Base-by-base conservation (phyloP, 2,113 vertebrate species). In the Mystacornis crossleyi region DNA sequence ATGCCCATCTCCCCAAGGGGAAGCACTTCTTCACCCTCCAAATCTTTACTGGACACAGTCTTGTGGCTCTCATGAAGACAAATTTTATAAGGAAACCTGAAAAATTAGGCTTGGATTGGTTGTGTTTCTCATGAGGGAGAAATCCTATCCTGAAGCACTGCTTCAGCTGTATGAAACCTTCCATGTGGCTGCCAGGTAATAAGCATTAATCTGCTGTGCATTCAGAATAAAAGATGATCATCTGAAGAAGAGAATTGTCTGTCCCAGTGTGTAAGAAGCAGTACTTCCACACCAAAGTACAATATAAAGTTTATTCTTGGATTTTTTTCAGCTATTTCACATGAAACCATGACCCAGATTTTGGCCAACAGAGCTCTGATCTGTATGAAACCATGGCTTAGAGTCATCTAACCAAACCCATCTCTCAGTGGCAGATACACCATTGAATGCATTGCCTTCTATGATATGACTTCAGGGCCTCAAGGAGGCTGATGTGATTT, bases 361-460 rank as follows among this genome's bases (percentile, higher is more conserved):
- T 83, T 84, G n/a, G 33, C 36, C 29, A 67, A 54, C 12, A 51
- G 69, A 54, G 19, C 8, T 55, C 40, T 90, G 20, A 54, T 53
- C 20, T 51, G 10, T 50, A 23, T 42, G 58, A 73, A 80, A 19
- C 6, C 23, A 38, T 15, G 33, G n/a, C 26, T 42, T 26, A 33
- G 25, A 36, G 15, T 0, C 33, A 8, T 20, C 28, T 72, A 61
- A 58, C 19, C 33, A 84, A 87, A 70, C 4, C 4, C 10, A 20
- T 33, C 10, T 42, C 34, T 45, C 18, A 67, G 3, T 21, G 31
- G 50, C 23, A 81, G 23, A 31, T 28, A 31, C 0, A 0, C 3
- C 26, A 72, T 25, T 4, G 67, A 48, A 81, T 26, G 16, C 12
- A 42, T 21, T 75, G 11, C 8, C 26, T 77, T 69, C 40, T 36